These are phyloP conservation scores for Avahi laniger DNA, from an alignment of 2,797 vertebrate species.

Conservation along the genomic window DNA sequence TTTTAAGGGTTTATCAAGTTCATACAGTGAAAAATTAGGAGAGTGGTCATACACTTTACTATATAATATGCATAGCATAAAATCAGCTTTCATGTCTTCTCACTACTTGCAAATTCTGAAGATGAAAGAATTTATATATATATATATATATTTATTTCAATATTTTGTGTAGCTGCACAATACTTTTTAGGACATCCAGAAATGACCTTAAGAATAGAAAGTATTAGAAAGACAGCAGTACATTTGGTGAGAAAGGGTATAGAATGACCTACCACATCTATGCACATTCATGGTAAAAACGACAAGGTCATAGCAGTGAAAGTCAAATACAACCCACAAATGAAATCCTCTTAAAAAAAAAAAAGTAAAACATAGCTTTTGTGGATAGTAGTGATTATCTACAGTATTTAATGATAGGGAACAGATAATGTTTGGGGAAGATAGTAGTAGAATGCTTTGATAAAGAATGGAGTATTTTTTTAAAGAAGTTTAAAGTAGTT, in stretches of 20 bases:
- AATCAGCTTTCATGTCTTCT: neutral
- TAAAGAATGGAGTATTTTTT: neutral
- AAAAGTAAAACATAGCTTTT: neutral
- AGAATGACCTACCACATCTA: neutral
- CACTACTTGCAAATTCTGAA: neutral
- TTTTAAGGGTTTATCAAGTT: neutral
- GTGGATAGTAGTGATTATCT: neutral
- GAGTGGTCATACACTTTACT: neutral
- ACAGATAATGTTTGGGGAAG: neutral
- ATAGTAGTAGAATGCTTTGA: neutral
- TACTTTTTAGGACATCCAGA: neutral
- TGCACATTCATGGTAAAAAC: neutral
- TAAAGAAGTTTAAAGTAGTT: neutral
- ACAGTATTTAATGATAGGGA: neutral
- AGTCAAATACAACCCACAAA: conserved; percentile 7
- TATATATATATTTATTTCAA: neutral
- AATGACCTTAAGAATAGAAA: neutral
- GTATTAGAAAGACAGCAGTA: neutral
- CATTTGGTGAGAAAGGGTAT: neutral
- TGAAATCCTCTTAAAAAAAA: neutral
- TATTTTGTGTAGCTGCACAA: neutral
- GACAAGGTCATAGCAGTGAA: neutral
- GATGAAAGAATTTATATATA: neutral
- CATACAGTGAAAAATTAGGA: neutral
- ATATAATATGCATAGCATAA: neutral